Evolutionary conservation across 2,797 vertebrate genomes (phyloP), one percentile per base, ranked within the genome.

Genomic region (Danio albolineatus): DNA sequence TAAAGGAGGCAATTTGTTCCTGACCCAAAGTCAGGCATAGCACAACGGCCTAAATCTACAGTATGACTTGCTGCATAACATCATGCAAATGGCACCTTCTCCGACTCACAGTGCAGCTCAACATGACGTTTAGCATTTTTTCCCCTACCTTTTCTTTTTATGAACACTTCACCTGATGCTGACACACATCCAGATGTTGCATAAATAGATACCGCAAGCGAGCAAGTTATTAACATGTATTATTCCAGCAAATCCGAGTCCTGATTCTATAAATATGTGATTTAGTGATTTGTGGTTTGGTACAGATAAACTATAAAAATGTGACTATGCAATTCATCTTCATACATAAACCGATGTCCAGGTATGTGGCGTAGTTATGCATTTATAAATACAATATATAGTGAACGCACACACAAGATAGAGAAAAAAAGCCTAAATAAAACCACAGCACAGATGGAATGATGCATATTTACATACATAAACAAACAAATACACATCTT

Each of bases 1-100:
- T 84, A 81, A 83, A 81, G 67, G 44, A 65, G 61, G 78, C 78
- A 76, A 85, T 87, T 85, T 81, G 74, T 80, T 76, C 57, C 72
- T 81, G 78, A 84, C 78, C 84, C 69, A 73, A 82, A 82, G 82
- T 72, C 78, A 67, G 86, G 51, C 73, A 61, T 21, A 70, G 60
- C 56, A 77, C 74, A 75, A 21, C n/a, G 13, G 57, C 61, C 61
- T 76, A 80, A 85, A 81, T 82, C 82, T 84, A 78, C 73, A 72
- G 66, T 80, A 70, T 76, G 66, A 59, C 64, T 75, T 57, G 17
- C 43, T 56, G 74, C 82, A 83, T 76, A 82, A 82, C 56, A 82
- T 79, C 76, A 79, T 69, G 83, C 81, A 81, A 82, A 83, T 81
- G 38, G 13, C 38, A 38, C 53, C n/a, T 53, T 41, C 64, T 38